These are phyloP conservation scores for Eugnorisma glareosa DNA, from an alignment of 2,888 invertebrate species.

Conservation along the genomic window DNA sequence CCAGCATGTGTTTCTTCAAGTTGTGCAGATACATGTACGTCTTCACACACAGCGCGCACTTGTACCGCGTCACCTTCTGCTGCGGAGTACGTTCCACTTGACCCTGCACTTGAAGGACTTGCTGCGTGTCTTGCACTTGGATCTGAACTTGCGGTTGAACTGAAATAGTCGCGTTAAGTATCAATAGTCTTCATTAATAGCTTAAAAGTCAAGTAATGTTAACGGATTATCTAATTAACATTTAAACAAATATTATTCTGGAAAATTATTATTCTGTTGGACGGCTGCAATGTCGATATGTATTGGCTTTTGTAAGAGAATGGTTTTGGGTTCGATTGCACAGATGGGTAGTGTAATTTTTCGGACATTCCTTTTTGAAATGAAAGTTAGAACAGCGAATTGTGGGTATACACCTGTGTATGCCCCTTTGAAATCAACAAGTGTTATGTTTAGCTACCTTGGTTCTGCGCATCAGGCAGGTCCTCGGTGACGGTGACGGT, in stretches of 20 bases:
- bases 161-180: constrained; percentile 2
- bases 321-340: neutral
- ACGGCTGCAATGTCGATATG: neutral
- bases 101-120: constrained; percentile 54
- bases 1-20: constrained; percentile 87
- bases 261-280: neutral
- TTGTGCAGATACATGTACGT: constrained; percentile 88
- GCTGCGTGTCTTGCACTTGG: constrained; percentile 62
- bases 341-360: neutral
- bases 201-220: neutral
- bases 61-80: constrained; percentile 78
- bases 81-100: constrained; percentile 54
- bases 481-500: constrained; percentile 33
- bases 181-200: neutral
- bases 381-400: neutral
- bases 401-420: neutral
- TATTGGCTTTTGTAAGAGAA: neutral
- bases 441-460: constrained; percentile 23
- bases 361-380: neutral
- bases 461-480: constrained; percentile 34
- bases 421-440: neutral
- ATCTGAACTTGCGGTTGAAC: constrained; percentile 60
- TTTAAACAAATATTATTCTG: neutral
- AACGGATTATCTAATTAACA: neutral
- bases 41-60: constrained; percentile 86